Evolutionary conservation across 2,797 vertebrate species (phyloP).

Genomic region (Apogon hyalosoma): DNA sequence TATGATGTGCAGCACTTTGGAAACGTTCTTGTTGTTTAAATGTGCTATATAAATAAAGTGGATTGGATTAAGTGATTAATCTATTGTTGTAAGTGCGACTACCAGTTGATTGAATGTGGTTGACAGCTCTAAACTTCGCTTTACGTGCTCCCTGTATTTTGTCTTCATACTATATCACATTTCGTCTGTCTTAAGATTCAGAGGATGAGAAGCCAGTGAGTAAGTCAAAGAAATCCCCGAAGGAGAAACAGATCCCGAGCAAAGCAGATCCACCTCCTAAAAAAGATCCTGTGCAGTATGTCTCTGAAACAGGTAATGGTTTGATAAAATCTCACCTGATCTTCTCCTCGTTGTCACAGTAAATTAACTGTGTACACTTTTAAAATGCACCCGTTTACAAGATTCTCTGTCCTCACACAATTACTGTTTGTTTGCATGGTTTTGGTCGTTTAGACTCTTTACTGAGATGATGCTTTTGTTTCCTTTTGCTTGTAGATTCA

Average conservation of each 20-base stretch:
- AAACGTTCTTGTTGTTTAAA: no score
- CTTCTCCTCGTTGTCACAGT: no score
- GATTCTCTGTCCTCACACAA: no score
- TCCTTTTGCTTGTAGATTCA: conserved; percentile 84
- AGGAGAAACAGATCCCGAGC: conserved; percentile 74
- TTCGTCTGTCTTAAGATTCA: conserved; percentile 83
- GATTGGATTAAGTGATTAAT: no score
- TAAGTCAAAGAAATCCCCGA: conserved; percentile 84
- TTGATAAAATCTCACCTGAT: background rate
- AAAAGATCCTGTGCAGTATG: conserved; percentile 88
- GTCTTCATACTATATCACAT: background rate
- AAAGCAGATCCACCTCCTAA: conserved; percentile 77
- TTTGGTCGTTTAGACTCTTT: background rate
- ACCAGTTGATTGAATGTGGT: no score
- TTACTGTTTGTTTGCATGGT: background rate
- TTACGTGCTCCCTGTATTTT: background rate
- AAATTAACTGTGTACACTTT: no score
- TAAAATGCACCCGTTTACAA: no score
- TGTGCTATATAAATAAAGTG: no score
- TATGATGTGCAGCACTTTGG: no score
- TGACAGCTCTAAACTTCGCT: background rate
- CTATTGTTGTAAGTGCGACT: background rate
- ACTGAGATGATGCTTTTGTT: background rate
- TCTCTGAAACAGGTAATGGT: conserved; percentile 95
- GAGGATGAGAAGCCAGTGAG: conserved; percentile 84